These are phyloP conservation scores for Mamestra configurata DNA, from an alignment of 1,140 invertebrate genomes.

Conservation along the genomic window DNA sequence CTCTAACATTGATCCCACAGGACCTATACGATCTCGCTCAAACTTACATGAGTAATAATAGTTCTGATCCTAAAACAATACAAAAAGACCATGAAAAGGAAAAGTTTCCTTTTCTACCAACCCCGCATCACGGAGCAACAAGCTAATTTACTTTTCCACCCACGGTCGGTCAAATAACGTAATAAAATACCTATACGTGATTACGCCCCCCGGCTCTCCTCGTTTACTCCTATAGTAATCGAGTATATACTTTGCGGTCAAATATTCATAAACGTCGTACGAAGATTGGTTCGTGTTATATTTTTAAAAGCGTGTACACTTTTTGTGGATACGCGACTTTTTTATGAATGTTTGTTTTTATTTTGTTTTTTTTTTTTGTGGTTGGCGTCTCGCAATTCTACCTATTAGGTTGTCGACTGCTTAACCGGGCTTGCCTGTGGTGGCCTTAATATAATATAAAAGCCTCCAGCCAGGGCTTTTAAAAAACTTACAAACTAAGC, in stretches of 20 bases:
- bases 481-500: too few relatives aligned
- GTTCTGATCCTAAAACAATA: conserved; percentile 22
- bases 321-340: background rate
- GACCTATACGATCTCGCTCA: background rate
- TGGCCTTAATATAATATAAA: too few relatives aligned
- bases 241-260: conserved; percentile 21
- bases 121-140: conserved; percentile 5
- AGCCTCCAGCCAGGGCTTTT: too few relatives aligned
- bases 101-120: background rate
- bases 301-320: background rate
- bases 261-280: conserved; percentile 35
- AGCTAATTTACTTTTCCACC: conserved; percentile 26
- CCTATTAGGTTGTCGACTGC: too few relatives aligned
- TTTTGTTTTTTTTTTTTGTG: too few relatives aligned
- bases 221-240: conserved; percentile 31
- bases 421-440: too few relatives aligned
- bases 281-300: conserved; percentile 17
- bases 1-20: too few relatives aligned
- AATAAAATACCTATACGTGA: conserved; percentile 38
- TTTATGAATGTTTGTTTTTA: background rate
- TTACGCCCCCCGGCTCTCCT: conserved; percentile 20
- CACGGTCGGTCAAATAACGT: conserved; percentile 32
- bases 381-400: too few relatives aligned
- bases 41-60: background rate
- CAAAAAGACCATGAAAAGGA: background rate